Base-by-base conservation (phyloP, 2,797 vertebrate genomes). In the Antennarius maculatus region DNA sequence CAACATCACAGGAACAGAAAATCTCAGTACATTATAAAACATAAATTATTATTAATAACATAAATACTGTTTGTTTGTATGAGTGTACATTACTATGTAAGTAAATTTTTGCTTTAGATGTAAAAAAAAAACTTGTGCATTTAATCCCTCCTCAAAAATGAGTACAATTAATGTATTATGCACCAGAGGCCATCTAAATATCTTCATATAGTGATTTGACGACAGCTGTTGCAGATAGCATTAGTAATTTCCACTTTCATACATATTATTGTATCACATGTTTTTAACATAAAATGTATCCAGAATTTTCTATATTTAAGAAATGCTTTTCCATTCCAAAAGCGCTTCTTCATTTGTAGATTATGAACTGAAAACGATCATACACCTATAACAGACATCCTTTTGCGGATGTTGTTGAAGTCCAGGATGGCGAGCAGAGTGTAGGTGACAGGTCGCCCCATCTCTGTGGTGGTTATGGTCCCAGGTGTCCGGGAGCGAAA, bases 381-480 rank as follows among this genome's bases (percentile, higher is more conserved):
- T 82, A 79, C 81, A 97, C 97, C 96, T 14, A 98, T 96, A 66
- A 98, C 96, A 0, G 96, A 98, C 96, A 98, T 98, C 79, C 97
- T 94, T 80, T 97, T 97, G 87, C 97, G 96, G 75, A 96, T 92
- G 71, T 98, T 96, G 89, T 96, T 98, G 91, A 98, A 98, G 91
- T 98, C 97, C 81, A 98, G 87, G 74, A 98, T 98, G 80, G 96
- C 95, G 31, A 98, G 93, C 29, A 98, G 93, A 6, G 95, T 93
- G 86, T 98, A 98, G 50, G 95, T 98, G 82, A 95, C 83, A 0
- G 93, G 83, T 1, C 61, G 88, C 2, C 96, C 96, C 86, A 97
- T 94, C 61, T 97, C 95, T 0, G 93, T 97, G 81, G 96, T 94
- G 0, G 94, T 97, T 84, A 98, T 92, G 0, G 96, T 97, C 43